phyloP scores from a whole-genome alignment of 2,113 vertebrate species.

The Oreochromis spilurus region DNA sequence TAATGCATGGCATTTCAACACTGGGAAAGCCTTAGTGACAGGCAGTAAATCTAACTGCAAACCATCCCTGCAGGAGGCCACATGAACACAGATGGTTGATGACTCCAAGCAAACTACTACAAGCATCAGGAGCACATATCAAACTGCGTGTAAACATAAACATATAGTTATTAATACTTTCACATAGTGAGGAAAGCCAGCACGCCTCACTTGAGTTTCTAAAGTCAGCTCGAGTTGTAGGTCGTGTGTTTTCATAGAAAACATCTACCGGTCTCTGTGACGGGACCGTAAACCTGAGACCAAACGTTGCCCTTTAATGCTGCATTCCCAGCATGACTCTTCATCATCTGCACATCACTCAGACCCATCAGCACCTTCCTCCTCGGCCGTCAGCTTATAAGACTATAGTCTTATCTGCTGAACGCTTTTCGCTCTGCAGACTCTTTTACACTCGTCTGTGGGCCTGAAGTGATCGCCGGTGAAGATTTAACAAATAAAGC shows the following conservation, averaged over 20 bases:
- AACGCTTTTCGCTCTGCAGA: neutral
- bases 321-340: constrained; percentile 24
- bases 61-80: neutral
- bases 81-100: constrained; percentile 1
- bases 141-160: constrained; percentile 13
- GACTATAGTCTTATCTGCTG: neutral
- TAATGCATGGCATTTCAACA: neutral
- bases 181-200: constrained; percentile 41
- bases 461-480: neutral
- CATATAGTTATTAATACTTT: constrained; percentile 4
- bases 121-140: neutral
- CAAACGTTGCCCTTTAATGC: neutral
- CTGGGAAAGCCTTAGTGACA: neutral
- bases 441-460: neutral
- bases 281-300: neutral
- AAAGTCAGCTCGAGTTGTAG: neutral
- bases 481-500: neutral
- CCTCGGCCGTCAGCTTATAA: neutral
- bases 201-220: neutral
- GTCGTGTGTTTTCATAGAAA: neutral
- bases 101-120: neutral
- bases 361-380: neutral
- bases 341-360: neutral
- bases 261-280: neutral
- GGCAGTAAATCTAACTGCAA: neutral